Evolutionary conservation across 2,888 invertebrate genomes (phyloP), one percentile per base, ranked within the genome.

Genomic region (Oxystoma pomonae): DNA sequence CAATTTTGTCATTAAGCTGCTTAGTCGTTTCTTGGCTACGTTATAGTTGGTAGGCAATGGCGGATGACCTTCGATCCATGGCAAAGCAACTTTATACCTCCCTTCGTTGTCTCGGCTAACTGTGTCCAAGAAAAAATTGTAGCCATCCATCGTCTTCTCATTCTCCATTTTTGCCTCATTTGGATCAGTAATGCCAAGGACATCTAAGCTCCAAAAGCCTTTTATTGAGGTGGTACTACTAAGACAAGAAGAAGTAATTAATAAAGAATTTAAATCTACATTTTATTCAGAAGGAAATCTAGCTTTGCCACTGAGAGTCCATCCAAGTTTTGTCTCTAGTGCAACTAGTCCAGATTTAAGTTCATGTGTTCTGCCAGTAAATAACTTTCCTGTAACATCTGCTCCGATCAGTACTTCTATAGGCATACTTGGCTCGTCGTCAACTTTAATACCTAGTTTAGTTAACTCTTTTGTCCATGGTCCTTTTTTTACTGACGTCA

Each of bases 41-140:
- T 35, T 12, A 35, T 7, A 35, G 12, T 35, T 35, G 35, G 5
- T 35, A 3, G 12, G 3, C 12, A 35, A 35, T 7, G 35, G 35
- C 3, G 35, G 35, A 35, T 35, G 35, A 35, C 35, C 35, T 7
- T 35, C 12, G 12, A 35, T 35, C 35, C 35, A 35, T 3, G 35
- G 35, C 12, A 35, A 12, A 35, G 84, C 77, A 90, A 90, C 16
- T 81, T 80, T 1, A 90, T 81, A 72, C 90, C 90, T 68, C 84
- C 86, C 20, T 83, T 79, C 0, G 81, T 75, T n/a, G 78, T 80
- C 63, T 83, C 82, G 0, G 85, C 85, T n/a, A 89, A 77, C 1
- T 7, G 35, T 7, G 5, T 35, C 12, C 12, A 35, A n/a, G n/a
- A n/a, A n/a, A 35, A 35, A 35, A 3, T 35, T 35, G 3, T 35